phyloP scores from a whole-genome alignment of 2,113 vertebrate genomes.

The Protobothrops flavoviridis region DNA sequence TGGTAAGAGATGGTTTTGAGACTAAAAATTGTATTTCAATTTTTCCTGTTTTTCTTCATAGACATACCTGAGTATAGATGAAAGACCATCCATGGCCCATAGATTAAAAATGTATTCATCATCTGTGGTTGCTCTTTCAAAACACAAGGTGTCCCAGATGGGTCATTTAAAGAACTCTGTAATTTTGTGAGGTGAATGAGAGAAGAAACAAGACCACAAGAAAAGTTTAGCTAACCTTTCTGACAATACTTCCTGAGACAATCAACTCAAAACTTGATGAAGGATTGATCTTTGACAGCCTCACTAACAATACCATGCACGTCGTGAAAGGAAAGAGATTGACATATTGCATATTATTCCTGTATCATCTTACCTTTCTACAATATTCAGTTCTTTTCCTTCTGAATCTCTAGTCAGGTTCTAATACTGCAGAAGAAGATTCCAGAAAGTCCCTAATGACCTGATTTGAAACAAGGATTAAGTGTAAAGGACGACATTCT shows the following conservation, averaged over 20 bases:
- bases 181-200: not conserved
- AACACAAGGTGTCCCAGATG: not conserved
- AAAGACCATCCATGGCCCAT: not conserved
- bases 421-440: not conserved
- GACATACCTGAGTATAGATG: not conserved
- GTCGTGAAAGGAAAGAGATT: too few species aligned
- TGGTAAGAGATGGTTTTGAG: not conserved
- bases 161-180: not conserved
- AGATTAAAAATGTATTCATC: not conserved
- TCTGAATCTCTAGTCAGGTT: not conserved
- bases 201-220: not conserved
- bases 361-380: not conserved
- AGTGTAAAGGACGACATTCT: not conserved
- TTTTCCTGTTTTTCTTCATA: not conserved
- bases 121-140: not conserved
- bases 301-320: not conserved
- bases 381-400: not conserved
- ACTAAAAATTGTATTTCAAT: not conserved
- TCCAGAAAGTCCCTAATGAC: not conserved
- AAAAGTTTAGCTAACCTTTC: not conserved
- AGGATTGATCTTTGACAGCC: not conserved
- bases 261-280: not conserved
- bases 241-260: not conserved
- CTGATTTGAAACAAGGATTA: not conserved
- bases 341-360: not conserved